These are phyloP conservation scores for Parasteatoda tepidariorum DNA, from an alignment of 1,140 invertebrate genomes.

Conservation along the genomic window DNA sequence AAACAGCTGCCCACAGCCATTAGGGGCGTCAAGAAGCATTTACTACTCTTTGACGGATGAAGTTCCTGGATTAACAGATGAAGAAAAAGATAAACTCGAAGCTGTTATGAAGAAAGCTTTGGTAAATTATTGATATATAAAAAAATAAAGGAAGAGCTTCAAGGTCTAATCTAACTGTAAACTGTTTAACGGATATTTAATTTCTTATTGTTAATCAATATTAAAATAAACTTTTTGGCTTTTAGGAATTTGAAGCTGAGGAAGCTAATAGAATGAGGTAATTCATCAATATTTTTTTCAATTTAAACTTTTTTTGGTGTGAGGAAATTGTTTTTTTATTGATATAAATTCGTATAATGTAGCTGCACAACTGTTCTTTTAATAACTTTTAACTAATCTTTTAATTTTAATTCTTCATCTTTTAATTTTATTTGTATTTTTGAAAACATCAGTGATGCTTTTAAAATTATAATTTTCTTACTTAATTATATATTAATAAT, in stretches of 20 bases:
- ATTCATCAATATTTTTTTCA: neutral
- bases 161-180: neutral
- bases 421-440: no score
- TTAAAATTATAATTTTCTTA: no score
- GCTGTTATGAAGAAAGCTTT: slow-evolving; percentile 61
- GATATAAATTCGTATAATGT: no score
- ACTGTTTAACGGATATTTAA: neutral
- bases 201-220: neutral
- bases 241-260: slow-evolving; percentile 64
- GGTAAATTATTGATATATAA: slow-evolving; percentile 5
- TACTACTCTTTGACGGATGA: slow-evolving; percentile 52
- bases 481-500: no score
- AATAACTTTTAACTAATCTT: no score
- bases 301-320: neutral
- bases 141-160: neutral
- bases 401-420: no score
- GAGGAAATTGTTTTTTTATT: no score
- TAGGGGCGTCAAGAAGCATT: slow-evolving; percentile 49
- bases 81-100: slow-evolving; percentile 57
- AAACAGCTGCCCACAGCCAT: slow-evolving; percentile 6
- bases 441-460: no score
- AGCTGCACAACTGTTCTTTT: no score
- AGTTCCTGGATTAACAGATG: slow-evolving; percentile 57
- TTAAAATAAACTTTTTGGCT: slow-evolving; percentile 21
- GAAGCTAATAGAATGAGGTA: slow-evolving; percentile 61